Conservation (phyloP, 2,888 invertebrate species). For the Drosophila infuscata region DNA sequence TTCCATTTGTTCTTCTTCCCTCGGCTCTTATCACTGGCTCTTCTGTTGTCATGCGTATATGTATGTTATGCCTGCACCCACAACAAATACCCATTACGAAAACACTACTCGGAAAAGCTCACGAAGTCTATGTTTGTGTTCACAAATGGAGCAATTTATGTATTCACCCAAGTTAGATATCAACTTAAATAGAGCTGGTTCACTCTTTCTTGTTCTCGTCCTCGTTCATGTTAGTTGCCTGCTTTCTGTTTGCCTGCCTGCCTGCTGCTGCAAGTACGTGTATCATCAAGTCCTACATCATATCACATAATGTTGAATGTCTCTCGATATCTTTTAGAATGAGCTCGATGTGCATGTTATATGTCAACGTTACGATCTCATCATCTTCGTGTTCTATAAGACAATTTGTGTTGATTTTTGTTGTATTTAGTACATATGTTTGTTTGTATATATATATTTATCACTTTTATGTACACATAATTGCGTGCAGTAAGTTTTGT, state of each 20-base stretch:
- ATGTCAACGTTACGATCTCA: slow-evolving; percentile 41
- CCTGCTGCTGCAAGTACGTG: slow-evolving; percentile 68
- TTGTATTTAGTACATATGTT: slow-evolving; percentile 71
- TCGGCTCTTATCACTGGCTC: slow-evolving; percentile 54
- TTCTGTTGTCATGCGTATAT: slow-evolving; percentile 58
- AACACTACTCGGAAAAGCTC: slow-evolving; percentile 44
- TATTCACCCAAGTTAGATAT: slow-evolving; percentile 28
- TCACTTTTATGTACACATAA: slow-evolving; percentile 6
- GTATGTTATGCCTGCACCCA: slow-evolving; percentile 56
- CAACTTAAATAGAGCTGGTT: slow-evolving; percentile 23
- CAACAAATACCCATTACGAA: slow-evolving; percentile 54
- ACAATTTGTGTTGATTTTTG: slow-evolving; percentile 66
- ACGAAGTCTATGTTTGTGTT: slow-evolving; percentile 45
- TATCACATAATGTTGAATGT: slow-evolving; percentile 57
- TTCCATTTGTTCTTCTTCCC: slow-evolving; percentile 42
- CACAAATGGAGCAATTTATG: slow-evolving; percentile 42
- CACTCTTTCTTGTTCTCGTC: slow-evolving; percentile 26
- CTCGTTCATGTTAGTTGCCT: slow-evolving; percentile 72
- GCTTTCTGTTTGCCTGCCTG: slow-evolving; percentile 69
- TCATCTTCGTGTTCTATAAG: slow-evolving; percentile 33
- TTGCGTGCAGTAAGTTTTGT: slow-evolving; percentile 35
- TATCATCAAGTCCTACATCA: slow-evolving; percentile 52
- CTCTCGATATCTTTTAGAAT: slow-evolving; percentile 36
- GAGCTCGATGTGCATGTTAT: slow-evolving; percentile 67
- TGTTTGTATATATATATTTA: slow-evolving; percentile 38